Percentiles rank a stretch among this genome's conserved stretches.
Conservation (phyloP, 2,888 invertebrate genomes). For the Erebia ligea region DNA sequence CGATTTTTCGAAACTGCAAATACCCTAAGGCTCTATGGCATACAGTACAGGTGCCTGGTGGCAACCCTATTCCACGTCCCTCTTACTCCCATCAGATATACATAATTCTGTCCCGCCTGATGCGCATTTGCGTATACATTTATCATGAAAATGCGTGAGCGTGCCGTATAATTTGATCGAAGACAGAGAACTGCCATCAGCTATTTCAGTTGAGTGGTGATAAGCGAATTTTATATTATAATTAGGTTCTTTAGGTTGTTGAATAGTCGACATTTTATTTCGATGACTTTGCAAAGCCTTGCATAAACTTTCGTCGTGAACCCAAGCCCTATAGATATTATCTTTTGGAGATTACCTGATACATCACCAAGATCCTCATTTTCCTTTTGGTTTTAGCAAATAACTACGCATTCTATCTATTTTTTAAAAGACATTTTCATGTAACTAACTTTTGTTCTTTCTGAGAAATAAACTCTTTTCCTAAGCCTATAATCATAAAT, state of each 20-base stretch:
- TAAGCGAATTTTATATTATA: conserved; percentile 51
- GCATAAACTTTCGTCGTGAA: too few species aligned
- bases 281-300: background rate
- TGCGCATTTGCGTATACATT: conserved; percentile 52
- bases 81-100: conserved; percentile 51
- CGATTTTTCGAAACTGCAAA: background rate
- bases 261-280: background rate
- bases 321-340: too few species aligned
- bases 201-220: conserved; percentile 56
- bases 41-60: background rate
- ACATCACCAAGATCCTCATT: too few species aligned
- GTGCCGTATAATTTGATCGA: conserved; percentile 75
- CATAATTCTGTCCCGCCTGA: conserved; percentile 52
- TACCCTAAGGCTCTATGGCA: background rate
- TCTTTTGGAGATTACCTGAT: too few species aligned
- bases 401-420: too few species aligned
- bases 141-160: conserved; percentile 55
- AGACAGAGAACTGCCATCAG: conserved; percentile 66
- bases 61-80: conserved; percentile 43
- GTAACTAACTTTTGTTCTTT: too few species aligned
- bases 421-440: too few species aligned
- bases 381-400: too few species aligned
- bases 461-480: too few species aligned
- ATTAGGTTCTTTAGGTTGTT: conserved; percentile 35
- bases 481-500: too few species aligned